Conservation (phyloP, 2,888 invertebrate species). For the Stomorhina lunata region DNA sequence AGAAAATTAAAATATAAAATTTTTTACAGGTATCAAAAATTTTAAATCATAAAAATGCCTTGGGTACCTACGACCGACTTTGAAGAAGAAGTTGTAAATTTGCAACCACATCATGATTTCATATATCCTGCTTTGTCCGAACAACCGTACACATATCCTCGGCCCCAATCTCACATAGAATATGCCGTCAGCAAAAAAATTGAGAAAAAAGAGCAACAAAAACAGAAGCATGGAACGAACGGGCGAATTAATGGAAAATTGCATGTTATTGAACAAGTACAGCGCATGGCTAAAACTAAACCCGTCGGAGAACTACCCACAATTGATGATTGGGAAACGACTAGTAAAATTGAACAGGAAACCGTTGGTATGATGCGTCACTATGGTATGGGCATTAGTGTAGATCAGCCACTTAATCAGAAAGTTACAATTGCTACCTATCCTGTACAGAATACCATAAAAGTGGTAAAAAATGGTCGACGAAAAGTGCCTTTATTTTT, state of each 20-base stretch:
- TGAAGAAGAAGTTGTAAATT: conserved; percentile 75
- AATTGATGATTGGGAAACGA: conserved; percentile 73
- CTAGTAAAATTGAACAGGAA: conserved; percentile 72
- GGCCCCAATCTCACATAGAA: conserved; percentile 69
- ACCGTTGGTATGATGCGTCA: conserved; percentile 75
- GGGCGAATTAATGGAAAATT: conserved; percentile 66
- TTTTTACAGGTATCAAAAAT: conserved; percentile 9
- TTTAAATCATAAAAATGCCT: conserved; percentile 63
- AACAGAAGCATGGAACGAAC: conserved; percentile 49
- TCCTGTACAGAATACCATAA: conserved; percentile 65
- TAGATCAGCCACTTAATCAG: conserved; percentile 66
- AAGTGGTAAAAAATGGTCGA: conserved; percentile 69
- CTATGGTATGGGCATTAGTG: conserved; percentile 71
- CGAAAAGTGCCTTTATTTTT: conserved; percentile 71
- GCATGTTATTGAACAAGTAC: conserved; percentile 73
- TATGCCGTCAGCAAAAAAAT: conserved; percentile 67
- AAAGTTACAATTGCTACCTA: conserved; percentile 68
- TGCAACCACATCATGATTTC: conserved; percentile 74
- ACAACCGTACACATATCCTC: conserved; percentile 60
- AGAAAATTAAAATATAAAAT: background rate
- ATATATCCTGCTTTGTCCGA: conserved; percentile 68
- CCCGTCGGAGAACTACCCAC: conserved; percentile 74
- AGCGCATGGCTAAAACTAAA: conserved; percentile 72
- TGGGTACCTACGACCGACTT: conserved; percentile 74
- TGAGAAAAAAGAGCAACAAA: conserved; percentile 41